Conservation (phyloP, 2,797 vertebrate genomes). For the Manis javanica region DNA sequence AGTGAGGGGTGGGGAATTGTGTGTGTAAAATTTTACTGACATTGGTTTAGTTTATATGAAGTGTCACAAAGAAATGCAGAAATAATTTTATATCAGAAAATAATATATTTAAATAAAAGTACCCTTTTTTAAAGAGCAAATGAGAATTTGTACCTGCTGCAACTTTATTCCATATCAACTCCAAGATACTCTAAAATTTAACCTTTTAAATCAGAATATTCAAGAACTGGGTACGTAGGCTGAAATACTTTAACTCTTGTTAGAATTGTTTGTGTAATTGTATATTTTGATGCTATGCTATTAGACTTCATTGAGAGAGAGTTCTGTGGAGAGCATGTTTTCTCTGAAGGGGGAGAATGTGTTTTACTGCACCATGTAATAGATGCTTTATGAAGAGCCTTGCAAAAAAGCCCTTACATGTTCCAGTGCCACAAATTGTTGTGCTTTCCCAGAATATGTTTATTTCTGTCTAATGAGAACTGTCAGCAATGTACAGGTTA, state of each 20-base stretch:
- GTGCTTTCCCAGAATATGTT: background rate
- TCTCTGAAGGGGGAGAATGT: conserved; percentile 10
- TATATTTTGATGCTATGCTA: background rate
- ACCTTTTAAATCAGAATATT: conserved; percentile 25
- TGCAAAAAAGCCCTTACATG: background rate
- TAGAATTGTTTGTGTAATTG: background rate
- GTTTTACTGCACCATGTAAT: background rate
- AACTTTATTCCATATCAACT: conserved; percentile 32
- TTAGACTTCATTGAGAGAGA: conserved; percentile 1
- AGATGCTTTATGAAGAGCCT: background rate
- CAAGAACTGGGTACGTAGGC: background rate
- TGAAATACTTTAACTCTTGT: conserved; percentile 1
- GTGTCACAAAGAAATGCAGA: background rate
- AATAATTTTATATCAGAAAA: conserved; percentile 24
- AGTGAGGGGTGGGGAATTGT: background rate
- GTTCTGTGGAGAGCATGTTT: background rate
- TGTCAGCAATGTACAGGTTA: background rate
- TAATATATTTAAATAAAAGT: conserved; percentile 54
- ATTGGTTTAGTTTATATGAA: conserved; percentile 31
- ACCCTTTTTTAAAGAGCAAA: conserved; percentile 48
- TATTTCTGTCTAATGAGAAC: conserved; percentile 25
- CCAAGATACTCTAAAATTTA: conserved; percentile 17
- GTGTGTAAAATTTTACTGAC: background rate
- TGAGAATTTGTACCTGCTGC: conserved; percentile 8
- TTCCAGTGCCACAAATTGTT: background rate